Evolutionary conservation across 2,113 vertebrate genomes (phyloP).

Genomic region (Emydura subglobosa): DNA sequence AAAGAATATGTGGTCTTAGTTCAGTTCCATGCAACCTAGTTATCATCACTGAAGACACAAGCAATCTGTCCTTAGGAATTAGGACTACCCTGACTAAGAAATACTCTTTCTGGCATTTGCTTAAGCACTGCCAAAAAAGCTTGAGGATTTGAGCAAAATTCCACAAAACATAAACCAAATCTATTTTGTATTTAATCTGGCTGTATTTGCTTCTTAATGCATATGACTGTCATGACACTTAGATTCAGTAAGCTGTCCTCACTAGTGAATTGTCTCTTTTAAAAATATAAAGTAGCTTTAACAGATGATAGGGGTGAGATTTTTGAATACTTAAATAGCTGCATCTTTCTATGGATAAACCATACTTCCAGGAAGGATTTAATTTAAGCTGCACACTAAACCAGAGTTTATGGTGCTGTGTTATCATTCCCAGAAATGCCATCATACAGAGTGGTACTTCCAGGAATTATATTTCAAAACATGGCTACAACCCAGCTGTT

Average conservation of each 20-base stretch:
- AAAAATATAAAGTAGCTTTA: constrained; percentile 30
- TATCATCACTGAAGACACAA: not conserved
- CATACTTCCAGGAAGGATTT: constrained; percentile 56
- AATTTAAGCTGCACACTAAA: constrained; percentile 37
- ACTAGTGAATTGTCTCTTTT: not conserved
- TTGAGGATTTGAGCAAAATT: not conserved
- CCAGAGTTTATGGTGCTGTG: constrained; percentile 1
- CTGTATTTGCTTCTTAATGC: not conserved
- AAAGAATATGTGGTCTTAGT: not conserved
- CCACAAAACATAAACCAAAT: not conserved
- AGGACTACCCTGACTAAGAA: not conserved
- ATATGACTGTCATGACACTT: not conserved
- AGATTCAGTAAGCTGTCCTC: not conserved
- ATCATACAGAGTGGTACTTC: constrained; percentile 17
- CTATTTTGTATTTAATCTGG: not conserved
- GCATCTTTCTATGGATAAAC: not conserved
- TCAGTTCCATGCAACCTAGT: not conserved
- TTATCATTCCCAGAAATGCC: constrained; percentile 52
- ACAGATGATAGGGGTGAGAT: not conserved
- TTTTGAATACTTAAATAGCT: not conserved
- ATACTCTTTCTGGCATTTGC: constrained; percentile 19
- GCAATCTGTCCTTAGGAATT: not conserved
- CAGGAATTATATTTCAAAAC: constrained; percentile 46
- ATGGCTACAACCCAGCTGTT: not conserved
- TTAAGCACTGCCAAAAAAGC: not conserved